Percentiles rank a stretch among this genome's conserved stretches.
Evolutionary conservation across 2,113 vertebrate species (phyloP).

Genomic region (Nibea coibor): DNA sequence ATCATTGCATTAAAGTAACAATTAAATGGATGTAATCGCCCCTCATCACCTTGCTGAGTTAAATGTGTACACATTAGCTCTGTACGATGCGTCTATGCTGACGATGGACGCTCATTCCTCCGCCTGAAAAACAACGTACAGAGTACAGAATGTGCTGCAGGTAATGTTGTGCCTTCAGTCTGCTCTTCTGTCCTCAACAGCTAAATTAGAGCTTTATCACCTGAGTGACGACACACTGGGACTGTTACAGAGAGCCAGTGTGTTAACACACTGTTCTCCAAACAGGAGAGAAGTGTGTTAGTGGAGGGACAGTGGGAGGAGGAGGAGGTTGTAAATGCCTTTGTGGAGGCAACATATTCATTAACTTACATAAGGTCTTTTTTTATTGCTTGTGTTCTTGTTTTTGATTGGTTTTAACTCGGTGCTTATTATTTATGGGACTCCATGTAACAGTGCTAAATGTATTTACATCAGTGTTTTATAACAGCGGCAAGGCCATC

Average conservation of each 20-base stretch:
- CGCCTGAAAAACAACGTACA: conserved; percentile 14
- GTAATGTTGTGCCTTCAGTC: conserved; percentile 5
- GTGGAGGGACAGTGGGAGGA: neutral
- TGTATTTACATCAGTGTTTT: neutral
- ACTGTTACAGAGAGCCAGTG: neutral
- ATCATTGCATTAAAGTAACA: neutral
- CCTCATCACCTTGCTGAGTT: neutral
- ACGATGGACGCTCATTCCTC: conserved; percentile 2
- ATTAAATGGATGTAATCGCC: neutral
- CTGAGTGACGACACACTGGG: conserved; percentile 1
- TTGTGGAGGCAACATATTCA: neutral
- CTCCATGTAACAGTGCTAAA: neutral
- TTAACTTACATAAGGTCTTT: conserved; percentile 13
- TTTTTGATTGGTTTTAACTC: conserved; percentile 13
- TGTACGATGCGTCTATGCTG: neutral
- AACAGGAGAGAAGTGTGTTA: conserved; percentile 15
- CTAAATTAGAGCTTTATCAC: conserved; percentile 28
- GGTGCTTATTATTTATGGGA: neutral
- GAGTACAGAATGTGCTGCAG: conserved; percentile 63
- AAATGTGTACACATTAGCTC: neutral
- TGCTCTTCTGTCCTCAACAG: conserved; percentile 6
- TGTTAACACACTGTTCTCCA: neutral
- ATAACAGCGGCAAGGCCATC: neutral
- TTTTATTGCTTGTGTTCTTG: neutral
- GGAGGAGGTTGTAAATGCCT: conserved; percentile 21